Base-by-base conservation (phyloP, 2,888 invertebrate genomes). In the Anthoptus insignis region DNA sequence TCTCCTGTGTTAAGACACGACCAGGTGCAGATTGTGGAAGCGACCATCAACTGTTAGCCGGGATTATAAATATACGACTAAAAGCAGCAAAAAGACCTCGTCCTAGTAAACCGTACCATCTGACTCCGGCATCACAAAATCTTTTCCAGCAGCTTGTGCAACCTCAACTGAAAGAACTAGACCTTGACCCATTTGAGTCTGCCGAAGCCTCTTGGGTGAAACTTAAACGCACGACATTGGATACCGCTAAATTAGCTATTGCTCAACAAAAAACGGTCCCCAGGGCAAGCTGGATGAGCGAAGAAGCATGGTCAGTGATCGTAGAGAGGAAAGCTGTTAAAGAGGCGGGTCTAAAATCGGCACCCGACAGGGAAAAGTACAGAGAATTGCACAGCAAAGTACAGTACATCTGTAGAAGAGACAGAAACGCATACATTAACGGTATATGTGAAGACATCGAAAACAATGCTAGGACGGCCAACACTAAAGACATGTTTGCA, bases 21-120 rank as follows among this genome's bases (percentile, higher is more conserved):
- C 50, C 50, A 34, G 60, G 50, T 24, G 60, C 42, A 7, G 50
- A 39, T 27, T 39, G 50, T 34, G 50, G 56, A 27, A 63, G 53
- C 34, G 21, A 59, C 29, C 22, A 53, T 22, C 54, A 54, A 22
- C n/a, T 56, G n/a, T n/a, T 56, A 22, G 22, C n/a, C 39, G 19
- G 21, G n/a, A 3, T 3, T 7, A 21, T 56, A 9, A 56, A 37
- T 37, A 27, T 56, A 1, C 37, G 39, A 22, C 24, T 56, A 21
- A 56, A 39, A 56, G 42, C 37, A 14, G 22, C 21, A 6, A 34
- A 39, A 39, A 56, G 22, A 16, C 6, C 22, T 6, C 13, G 37
- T 21, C 11, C 22, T 22, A 37, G 39, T 13, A 39, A 49, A 49
- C n/a, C 27, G 1, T 6, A 22, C 7, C n/a, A 24, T 24, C 14